phyloP scores from a whole-genome alignment of 2,113 vertebrate genomes.

The Scophthalmus maximus region DNA sequence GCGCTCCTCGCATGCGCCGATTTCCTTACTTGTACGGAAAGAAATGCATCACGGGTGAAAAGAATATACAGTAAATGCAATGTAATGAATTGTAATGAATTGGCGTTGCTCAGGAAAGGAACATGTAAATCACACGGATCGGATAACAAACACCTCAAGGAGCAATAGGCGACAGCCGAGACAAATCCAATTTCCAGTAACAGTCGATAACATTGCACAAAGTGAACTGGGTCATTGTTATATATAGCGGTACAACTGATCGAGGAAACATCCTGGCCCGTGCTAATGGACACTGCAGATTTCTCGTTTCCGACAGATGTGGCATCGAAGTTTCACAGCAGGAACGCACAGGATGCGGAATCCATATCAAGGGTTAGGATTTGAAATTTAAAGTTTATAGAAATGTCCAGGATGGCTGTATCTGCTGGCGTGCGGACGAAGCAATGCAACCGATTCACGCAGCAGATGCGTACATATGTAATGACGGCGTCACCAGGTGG shows the following conservation, averaged over 20 bases:
- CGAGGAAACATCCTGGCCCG: conserved; percentile 10
- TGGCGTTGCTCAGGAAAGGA: conserved; percentile 2
- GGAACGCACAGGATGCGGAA: neutral
- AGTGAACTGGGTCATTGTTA: conserved; percentile 61
- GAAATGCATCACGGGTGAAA: conserved; percentile 40
- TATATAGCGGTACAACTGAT: conserved; percentile 17
- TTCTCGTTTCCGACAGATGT: conserved; percentile 17
- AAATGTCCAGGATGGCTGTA: neutral
- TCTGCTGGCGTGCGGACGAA: neutral
- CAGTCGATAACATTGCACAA: conserved; percentile 50
- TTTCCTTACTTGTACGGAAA: conserved; percentile 49
- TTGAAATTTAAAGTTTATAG: neutral
- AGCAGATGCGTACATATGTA: conserved; percentile 24
- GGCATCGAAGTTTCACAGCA: conserved; percentile 46
- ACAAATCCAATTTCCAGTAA: conserved; percentile 51
- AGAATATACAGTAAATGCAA: conserved; percentile 10
- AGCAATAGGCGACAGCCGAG: conserved; percentile 34
- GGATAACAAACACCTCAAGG: conserved; percentile 33
- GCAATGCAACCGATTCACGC: conserved; percentile 17
- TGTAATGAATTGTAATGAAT: conserved; percentile 21
- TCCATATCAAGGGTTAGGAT: neutral
- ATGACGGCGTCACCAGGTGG: conserved; percentile 10
- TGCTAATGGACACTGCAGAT: conserved; percentile 27
- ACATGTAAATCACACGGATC: conserved; percentile 38
- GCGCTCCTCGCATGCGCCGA: conserved; percentile 64